Percentiles rank a stretch among this genome's conserved stretches.
phyloP scores from a whole-genome alignment of 2,113 vertebrate genomes.

The Opisthocomus hoazin region DNA sequence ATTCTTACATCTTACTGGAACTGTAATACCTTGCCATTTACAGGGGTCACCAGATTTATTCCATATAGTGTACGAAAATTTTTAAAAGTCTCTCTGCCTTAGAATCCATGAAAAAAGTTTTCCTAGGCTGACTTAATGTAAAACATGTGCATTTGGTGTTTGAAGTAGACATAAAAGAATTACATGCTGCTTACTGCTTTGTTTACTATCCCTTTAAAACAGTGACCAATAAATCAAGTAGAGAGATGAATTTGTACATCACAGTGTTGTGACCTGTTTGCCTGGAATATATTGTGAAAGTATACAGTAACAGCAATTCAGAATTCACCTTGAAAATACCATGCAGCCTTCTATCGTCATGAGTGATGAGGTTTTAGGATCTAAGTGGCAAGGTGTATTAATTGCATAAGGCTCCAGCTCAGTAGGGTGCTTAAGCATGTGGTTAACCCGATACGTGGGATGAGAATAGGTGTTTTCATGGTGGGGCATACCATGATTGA shows the following conservation, averaged over 20 bases:
- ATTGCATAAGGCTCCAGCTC: background rate
- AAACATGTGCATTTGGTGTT: background rate
- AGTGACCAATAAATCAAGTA: background rate
- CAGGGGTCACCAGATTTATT: background rate
- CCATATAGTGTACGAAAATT: background rate
- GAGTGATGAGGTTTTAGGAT: background rate
- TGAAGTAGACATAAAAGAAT: background rate
- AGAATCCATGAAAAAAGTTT: background rate
- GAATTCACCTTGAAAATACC: background rate
- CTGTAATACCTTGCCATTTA: background rate
- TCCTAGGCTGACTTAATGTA: background rate
- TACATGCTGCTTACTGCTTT: background rate
- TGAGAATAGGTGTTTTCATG: background rate
- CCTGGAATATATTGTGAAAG: background rate
- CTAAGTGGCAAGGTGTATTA: background rate
- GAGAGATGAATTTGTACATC: background rate
- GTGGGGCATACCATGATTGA: background rate
- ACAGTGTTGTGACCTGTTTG: background rate
- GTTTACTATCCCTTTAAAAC: background rate
- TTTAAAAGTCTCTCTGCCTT: background rate
- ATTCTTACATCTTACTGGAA: background rate
- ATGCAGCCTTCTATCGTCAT: background rate
- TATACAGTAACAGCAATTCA: background rate
- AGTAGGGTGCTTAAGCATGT: background rate
- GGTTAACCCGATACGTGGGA: accelerated